Conservation (phyloP, 2,888 invertebrate species). For the Scaeva pyrastri region DNA sequence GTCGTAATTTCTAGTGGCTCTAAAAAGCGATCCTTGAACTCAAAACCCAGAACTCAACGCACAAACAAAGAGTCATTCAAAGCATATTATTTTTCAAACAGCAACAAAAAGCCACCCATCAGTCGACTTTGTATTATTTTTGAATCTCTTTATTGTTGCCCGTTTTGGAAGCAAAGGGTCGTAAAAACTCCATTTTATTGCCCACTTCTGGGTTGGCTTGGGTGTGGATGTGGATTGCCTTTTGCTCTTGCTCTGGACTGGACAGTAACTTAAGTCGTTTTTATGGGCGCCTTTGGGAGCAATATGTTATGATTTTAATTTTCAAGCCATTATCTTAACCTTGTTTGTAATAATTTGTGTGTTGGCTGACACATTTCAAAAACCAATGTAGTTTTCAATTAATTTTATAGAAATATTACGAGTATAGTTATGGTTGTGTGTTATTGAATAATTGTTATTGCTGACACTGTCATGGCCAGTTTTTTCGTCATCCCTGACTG, state of each 20-base stretch:
- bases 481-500: slow-evolving; percentile 62
- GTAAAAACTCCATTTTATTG: slow-evolving; percentile 60
- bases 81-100: slow-evolving; percentile 6
- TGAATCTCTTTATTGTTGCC: slow-evolving; percentile 40
- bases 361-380: slow-evolving; percentile 15
- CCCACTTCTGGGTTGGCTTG: slow-evolving; percentile 34
- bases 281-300: slow-evolving; percentile 31
- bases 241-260: slow-evolving; percentile 32
- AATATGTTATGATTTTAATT: slow-evolving; percentile 16
- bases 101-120: not conserved
- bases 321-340: slow-evolving; percentile 10
- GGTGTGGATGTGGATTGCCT: slow-evolving; percentile 46
- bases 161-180: slow-evolving; percentile 51
- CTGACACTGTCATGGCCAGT: slow-evolving; percentile 60
- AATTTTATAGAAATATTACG: not conserved
- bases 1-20: not conserved
- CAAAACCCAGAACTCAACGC: slow-evolving; percentile 5
- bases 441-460: slow-evolving; percentile 22
- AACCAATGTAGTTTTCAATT: not conserved
- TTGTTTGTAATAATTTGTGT: not conserved
- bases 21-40: slow-evolving; percentile 33
- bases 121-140: slow-evolving; percentile 9
- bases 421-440: not conserved
- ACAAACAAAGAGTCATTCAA: slow-evolving; percentile 20
- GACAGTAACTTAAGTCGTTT: slow-evolving; percentile 32